Conservation (phyloP, 2,888 invertebrate species). For the Agrotis ipsilon region DNA sequence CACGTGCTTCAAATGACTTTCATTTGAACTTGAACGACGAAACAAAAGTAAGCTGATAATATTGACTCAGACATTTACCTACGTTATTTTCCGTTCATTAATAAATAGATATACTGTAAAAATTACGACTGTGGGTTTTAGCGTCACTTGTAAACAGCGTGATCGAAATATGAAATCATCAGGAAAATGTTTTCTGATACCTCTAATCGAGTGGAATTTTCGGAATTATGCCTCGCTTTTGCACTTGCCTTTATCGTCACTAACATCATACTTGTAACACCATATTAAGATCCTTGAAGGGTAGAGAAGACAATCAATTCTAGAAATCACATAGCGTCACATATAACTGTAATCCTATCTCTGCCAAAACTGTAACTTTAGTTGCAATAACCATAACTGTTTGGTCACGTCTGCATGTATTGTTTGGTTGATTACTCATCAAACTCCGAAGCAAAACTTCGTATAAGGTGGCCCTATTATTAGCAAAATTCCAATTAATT, state of each 20-base stretch:
- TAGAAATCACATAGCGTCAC: no score
- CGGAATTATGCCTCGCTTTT: no score
- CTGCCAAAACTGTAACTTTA: background rate
- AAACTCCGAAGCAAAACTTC: no score
- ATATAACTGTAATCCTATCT: no score
- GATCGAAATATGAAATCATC: slow-evolving; percentile 45
- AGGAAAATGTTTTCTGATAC: slow-evolving; percentile 26
- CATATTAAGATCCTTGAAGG: background rate
- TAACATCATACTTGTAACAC: background rate
- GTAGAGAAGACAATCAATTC: background rate
- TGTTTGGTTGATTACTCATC: background rate
- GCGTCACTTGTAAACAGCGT: slow-evolving; percentile 45
- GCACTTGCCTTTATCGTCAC: background rate
- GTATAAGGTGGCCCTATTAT: background rate
- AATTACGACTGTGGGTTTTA: slow-evolving; percentile 16
- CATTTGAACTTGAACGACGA: background rate
- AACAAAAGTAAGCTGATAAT: slow-evolving; percentile 15
- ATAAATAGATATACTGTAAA: slow-evolving; percentile 23
- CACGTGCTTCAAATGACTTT: background rate
- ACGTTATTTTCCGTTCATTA: slow-evolving; percentile 45
- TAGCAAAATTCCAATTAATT: background rate
- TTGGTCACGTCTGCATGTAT: background rate
- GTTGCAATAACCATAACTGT: background rate
- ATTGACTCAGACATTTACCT: slow-evolving; percentile 26
- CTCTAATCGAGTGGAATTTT: background rate